Base-by-base conservation (phyloP, 2,888 invertebrate species). In the Leptopterna dolabrata region DNA sequence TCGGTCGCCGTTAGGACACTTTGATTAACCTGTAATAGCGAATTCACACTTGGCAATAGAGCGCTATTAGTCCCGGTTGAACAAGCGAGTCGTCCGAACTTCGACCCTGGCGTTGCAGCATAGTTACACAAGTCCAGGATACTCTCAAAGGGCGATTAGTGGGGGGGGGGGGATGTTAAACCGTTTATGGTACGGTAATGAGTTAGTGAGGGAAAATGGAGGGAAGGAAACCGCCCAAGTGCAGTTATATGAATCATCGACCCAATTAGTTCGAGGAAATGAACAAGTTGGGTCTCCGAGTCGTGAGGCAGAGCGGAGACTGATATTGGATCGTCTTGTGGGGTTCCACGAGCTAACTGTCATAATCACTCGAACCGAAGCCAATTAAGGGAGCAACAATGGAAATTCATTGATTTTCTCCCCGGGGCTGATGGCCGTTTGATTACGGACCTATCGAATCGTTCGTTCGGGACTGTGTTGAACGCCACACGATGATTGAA, bases 241-340 rank as follows among this genome's bases (percentile, higher is more conserved):
- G 71, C 71, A 71, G 71, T 71, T 71, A 71, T 29, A 71, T 71
- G 71, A 71, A 71, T 71, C 71, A 71, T 55, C 71, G 36, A 71
- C 71, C 71, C 71, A 71, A 71, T 71, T 71, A 71, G 71, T 71
- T 29, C 29, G 71, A 71, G 71, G 71, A 71, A 71, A 71, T 71
- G 71, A 71, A 71, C 71, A 71, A 71, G 71, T 71, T 71, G 29
- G 71, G 71, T 1, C 29, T 29, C 13, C 16, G 24, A 29, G 29
- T 13, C 30, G 71, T 14, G 71, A 4, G 36, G 36, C 30, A 29
- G n/a, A 24, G 71, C 6, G 71, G 27, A 71, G 71, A 71, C 71
- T 36, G 71, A 71, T 71, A 71, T 71, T 71, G 29, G 71, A 29
- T 71, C 71, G 36, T 30, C 30, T 71, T n/a, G n/a, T 36, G 29